phyloP scores from a whole-genome alignment of 2,113 vertebrate genomes.

The Platysternon megacephalum region DNA sequence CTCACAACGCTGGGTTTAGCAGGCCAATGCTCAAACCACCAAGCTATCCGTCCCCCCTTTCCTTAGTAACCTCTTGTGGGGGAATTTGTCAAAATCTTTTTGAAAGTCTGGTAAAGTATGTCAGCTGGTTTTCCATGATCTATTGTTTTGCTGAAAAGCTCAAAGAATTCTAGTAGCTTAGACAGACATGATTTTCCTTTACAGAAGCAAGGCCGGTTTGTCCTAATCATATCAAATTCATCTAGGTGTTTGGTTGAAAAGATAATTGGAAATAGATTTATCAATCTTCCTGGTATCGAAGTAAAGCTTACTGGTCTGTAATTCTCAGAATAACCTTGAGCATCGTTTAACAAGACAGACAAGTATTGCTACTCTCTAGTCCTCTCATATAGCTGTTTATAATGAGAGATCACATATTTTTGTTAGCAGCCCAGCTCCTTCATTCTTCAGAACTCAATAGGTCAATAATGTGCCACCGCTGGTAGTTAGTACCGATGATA shows the following conservation, averaged over 20 bases:
- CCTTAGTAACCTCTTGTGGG: accelerated
- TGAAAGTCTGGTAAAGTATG: accelerated
- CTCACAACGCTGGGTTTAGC: too few relatives aligned
- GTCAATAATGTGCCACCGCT: too few relatives aligned
- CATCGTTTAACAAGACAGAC: neutral
- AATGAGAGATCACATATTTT: accelerated
- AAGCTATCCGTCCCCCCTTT: too few relatives aligned
- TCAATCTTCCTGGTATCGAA: accelerated
- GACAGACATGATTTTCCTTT: too few relatives aligned
- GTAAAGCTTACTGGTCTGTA: neutral
- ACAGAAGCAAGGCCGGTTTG: neutral
- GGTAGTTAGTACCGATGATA: too few relatives aligned
- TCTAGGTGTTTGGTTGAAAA: neutral
- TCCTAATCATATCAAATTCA: neutral
- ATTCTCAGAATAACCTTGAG: neutral
- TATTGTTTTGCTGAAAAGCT: neutral
- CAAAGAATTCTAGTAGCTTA: neutral
- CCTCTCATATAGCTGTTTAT: neutral
- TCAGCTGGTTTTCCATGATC: neutral
- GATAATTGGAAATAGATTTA: neutral
- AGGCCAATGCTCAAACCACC: too few relatives aligned
- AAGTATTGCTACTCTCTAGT: neutral
- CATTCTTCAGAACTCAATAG: accelerated
- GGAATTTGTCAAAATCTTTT: accelerated
- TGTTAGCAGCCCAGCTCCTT: neutral